Conservation (phyloP, 2,797 vertebrate species). For the Erethizon dorsatum region DNA sequence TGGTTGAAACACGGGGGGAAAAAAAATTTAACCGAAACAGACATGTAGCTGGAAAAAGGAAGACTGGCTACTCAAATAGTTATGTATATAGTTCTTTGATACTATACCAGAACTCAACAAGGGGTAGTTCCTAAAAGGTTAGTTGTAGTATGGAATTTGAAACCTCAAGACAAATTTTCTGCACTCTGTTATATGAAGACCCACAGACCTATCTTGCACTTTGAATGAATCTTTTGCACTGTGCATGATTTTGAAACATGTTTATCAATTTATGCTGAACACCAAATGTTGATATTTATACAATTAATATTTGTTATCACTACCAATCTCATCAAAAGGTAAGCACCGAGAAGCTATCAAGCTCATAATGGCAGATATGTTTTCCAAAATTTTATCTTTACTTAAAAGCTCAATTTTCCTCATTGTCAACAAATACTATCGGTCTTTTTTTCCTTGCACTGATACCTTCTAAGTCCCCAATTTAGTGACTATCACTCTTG, state of each 20-base stretch:
- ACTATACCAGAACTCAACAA: slow-evolving; percentile 29
- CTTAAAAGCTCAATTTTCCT: slow-evolving; percentile 11
- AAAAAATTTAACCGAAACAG: not conserved
- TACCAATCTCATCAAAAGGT: not conserved
- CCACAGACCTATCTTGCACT: not conserved
- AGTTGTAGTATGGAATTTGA: not conserved
- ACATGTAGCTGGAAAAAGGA: not conserved
- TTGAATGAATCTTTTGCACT: not conserved
- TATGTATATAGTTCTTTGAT: not conserved
- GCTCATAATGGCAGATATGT: not conserved
- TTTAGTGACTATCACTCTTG: not conserved
- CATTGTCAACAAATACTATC: not conserved
- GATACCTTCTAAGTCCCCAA: not conserved
- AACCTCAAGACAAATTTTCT: not conserved
- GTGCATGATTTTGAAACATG: not conserved
- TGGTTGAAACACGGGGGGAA: not conserved
- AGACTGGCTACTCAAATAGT: not conserved
- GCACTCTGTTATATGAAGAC: not conserved
- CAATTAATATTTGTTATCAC: not conserved
- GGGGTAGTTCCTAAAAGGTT: not conserved
- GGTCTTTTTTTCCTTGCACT: not conserved
- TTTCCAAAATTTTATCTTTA: slow-evolving; percentile 37
- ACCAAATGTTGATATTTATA: not conserved
- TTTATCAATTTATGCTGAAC: not conserved
- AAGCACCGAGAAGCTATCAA: not conserved